Evolutionary conservation across 2,113 vertebrate genomes (phyloP).

Genomic region (Channa argus): DNA sequence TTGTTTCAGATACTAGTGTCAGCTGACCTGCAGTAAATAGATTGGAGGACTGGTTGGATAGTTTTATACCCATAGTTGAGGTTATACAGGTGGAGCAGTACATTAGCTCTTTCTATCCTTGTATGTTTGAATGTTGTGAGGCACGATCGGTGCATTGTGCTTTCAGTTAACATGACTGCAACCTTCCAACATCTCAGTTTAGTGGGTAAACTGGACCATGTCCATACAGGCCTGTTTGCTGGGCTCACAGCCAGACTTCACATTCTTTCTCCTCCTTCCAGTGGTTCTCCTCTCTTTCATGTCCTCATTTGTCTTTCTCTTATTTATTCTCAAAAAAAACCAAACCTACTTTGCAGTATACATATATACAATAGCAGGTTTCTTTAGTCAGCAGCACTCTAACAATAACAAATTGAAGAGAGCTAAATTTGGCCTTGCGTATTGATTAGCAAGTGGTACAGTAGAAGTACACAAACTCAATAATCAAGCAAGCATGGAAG

Average conservation of each 20-base stretch:
- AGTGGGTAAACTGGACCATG: neutral
- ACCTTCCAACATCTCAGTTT: slow-evolving; percentile 12
- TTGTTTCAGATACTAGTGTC: no score
- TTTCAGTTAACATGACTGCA: neutral
- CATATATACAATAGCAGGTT: neutral
- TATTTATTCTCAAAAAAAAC: neutral
- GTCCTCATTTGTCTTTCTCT: neutral
- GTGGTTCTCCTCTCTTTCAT: neutral
- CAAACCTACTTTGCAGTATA: neutral
- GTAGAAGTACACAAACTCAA: no score
- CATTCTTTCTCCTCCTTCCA: neutral
- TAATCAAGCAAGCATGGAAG: no score
- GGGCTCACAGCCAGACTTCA: neutral
- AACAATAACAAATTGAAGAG: no score
- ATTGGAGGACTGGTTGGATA: no score
- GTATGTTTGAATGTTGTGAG: neutral
- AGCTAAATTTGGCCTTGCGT: no score
- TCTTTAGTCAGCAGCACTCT: no score
- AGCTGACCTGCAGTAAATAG: no score
- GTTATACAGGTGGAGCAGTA: no score
- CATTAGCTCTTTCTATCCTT: no score
- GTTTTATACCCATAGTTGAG: no score
- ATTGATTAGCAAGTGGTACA: no score
- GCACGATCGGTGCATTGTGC: neutral
- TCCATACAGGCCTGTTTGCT: neutral